Conservation (phyloP, 2,113 vertebrate genomes). For the Centropristis striata region DNA sequence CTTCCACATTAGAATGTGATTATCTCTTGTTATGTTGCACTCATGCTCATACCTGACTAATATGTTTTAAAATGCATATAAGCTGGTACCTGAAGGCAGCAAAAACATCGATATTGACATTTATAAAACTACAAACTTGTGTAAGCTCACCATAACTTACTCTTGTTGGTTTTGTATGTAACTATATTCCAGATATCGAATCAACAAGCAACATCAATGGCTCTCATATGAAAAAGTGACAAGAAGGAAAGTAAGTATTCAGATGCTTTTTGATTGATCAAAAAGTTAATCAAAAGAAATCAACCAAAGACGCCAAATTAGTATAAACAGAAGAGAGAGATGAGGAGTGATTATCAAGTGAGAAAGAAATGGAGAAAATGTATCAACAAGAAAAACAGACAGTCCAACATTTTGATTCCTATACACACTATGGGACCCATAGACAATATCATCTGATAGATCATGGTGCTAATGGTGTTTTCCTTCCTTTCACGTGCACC, state of each 20-base stretch:
- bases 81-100: neutral
- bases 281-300: neutral
- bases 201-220: neutral
- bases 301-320: neutral
- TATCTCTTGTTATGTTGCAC: conserved; percentile 36
- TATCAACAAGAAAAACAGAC: no score
- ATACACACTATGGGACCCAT: neutral
- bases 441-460: neutral
- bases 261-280: neutral
- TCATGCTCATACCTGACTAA: neutral
- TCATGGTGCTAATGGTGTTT: neutral
- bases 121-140: neutral
- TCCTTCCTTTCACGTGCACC: no score
- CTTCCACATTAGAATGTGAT: conserved; percentile 3
- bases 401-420: no score
- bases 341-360: neutral
- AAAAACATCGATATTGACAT: no score
- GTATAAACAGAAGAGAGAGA: no score
- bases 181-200: no score
- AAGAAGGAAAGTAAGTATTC: no score
- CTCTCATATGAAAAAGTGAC: neutral
- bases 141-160: neutral
- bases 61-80: neutral
- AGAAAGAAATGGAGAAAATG: no score
- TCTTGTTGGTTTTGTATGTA: neutral